Conservation (phyloP, 2,797 vertebrate genomes). For the Antennarius maculatus region DNA sequence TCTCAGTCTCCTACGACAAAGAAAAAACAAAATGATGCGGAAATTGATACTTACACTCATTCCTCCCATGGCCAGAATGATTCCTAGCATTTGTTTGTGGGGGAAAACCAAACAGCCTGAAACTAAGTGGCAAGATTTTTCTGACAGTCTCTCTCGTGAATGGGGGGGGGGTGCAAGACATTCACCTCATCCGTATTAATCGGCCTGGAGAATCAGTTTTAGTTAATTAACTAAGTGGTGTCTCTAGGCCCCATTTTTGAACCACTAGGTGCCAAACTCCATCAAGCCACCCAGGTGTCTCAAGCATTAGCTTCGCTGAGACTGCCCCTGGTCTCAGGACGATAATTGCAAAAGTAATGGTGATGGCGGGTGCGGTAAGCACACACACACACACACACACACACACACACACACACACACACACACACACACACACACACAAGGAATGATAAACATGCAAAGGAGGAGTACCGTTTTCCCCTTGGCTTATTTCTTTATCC, state of each 20-base stretch:
- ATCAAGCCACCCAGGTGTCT: constrained; percentile 72
- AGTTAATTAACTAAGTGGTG: constrained; percentile 79
- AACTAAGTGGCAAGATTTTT: constrained; percentile 51
- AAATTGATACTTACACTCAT: constrained; percentile 26
- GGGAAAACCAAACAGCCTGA: constrained; percentile 60
- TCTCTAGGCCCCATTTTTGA: constrained; percentile 64
- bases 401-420: too few species aligned
- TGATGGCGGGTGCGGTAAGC: constrained; percentile 21
- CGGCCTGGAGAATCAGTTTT: constrained; percentile 66
- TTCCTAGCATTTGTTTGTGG: constrained; percentile 44
- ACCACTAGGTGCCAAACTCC: constrained; percentile 63
- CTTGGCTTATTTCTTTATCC: constrained; percentile 28
- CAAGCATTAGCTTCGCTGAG: constrained; percentile 45
- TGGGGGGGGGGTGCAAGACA: constrained; percentile 1
- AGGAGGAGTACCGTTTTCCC: constrained; percentile 34
- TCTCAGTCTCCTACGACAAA: constrained; percentile 20
- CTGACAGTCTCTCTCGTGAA: constrained; percentile 31
- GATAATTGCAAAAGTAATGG: constrained; percentile 69
- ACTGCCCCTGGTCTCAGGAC: constrained; percentile 64
- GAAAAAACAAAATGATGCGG: constrained; percentile 10
- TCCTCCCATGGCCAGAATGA: neutral
- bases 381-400: constrained; percentile 49
- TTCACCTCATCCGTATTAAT: constrained; percentile 61
- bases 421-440: constrained; percentile 28
- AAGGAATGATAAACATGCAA: constrained; percentile 68